Conservation (phyloP, 2,113 vertebrate genomes). For the Thymallus thymallus region DNA sequence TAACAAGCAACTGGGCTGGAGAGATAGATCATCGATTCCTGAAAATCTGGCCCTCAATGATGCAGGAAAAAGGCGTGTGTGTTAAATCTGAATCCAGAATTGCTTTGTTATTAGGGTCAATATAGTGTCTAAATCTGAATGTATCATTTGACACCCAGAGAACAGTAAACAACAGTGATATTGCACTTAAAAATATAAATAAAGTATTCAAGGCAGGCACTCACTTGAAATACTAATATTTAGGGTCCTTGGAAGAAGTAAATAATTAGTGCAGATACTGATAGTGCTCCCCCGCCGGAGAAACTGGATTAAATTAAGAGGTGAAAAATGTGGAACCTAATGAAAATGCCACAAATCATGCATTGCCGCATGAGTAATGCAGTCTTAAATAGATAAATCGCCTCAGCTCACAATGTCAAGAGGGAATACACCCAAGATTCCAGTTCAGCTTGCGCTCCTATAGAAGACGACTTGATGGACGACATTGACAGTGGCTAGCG, state of each 20-base stretch:
- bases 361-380: constrained; percentile 36
- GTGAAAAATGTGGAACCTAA: constrained; percentile 59
- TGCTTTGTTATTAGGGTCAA: background rate
- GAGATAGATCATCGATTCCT: background rate
- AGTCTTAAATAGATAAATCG: constrained; percentile 66
- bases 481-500: constrained; percentile 49
- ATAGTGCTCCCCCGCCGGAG: constrained; percentile 47
- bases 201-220: constrained; percentile 27
- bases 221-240: constrained; percentile 23
- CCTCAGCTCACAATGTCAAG: constrained; percentile 51
- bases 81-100: background rate
- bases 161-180: background rate
- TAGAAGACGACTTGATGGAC: constrained; percentile 68
- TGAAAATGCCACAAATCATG: constrained; percentile 59
- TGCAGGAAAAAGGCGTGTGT: background rate
- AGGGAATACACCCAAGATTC: constrained; percentile 57
- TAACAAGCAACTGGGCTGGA: too few relatives aligned
- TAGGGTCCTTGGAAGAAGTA: constrained; percentile 39
- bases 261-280: constrained; percentile 39
- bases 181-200: background rate
- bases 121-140: background rate
- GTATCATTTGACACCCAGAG: background rate
- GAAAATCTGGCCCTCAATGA: background rate
- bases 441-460: constrained; percentile 53
- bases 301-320: constrained; percentile 55